These are phyloP conservation scores for Acridotheres tristis DNA, from an alignment of 2,797 vertebrate species.

Conservation along the genomic window DNA sequence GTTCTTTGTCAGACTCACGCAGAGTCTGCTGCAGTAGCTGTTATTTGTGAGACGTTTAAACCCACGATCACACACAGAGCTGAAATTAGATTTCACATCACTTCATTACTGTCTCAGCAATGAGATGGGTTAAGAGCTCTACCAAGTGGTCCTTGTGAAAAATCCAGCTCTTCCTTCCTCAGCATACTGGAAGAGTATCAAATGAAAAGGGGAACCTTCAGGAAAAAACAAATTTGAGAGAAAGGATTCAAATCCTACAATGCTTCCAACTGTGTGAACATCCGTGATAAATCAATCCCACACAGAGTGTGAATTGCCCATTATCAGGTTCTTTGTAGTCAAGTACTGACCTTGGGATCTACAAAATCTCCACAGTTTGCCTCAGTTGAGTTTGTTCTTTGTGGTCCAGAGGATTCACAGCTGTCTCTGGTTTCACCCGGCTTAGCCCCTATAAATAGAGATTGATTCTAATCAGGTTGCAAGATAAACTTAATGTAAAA, in stretches of 20 bases:
- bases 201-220: not conserved
- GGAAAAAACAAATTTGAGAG: not conserved
- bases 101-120: not conserved
- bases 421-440: constrained; percentile 71
- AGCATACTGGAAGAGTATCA: not conserved
- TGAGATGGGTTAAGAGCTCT: not conserved
- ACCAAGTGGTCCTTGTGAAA: not conserved
- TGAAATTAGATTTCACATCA: not conserved
- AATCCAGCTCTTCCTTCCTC: not conserved
- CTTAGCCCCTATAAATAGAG: constrained; percentile 68
- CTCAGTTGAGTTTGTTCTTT: constrained; percentile 74
- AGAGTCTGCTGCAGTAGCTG: not conserved
- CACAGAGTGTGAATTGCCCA: not conserved
- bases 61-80: not conserved
- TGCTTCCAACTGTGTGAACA: not conserved
- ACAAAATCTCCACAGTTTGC: constrained; percentile 70
- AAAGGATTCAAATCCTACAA: not conserved
- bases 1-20: not conserved
- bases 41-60: not conserved
- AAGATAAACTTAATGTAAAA: not conserved
- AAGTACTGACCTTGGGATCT: constrained; percentile 74
- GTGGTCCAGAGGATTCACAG: constrained; percentile 63
- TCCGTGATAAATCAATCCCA: not conserved
- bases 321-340: not conserved
- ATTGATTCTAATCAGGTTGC: not conserved